phyloP scores from a whole-genome alignment of 2,888 invertebrate genomes.

The Hemistola chrysoprasaria region DNA sequence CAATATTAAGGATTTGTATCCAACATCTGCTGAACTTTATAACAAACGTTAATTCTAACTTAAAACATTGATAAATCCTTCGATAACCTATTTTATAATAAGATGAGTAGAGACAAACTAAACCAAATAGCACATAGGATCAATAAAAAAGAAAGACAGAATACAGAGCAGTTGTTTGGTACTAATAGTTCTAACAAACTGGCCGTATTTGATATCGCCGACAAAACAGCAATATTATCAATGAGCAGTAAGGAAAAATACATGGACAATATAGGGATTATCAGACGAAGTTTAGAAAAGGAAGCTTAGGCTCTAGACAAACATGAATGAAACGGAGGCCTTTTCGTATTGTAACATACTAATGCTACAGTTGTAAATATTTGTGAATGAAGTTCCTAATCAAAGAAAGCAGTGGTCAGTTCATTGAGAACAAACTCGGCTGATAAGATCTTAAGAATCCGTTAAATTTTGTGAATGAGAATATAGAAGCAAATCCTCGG shows the following conservation, averaged over 20 bases:
- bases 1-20: too few relatives aligned
- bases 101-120: too few relatives aligned
- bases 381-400: slow-evolving; percentile 57
- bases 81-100: too few relatives aligned
- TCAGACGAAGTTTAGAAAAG: slow-evolving; percentile 23
- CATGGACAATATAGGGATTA: slow-evolving; percentile 43
- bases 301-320: slow-evolving; percentile 36
- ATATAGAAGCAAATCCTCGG: not conserved
- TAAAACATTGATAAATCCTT: too few relatives aligned
- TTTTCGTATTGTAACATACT: slow-evolving; percentile 30
- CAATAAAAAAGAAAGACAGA: too few relatives aligned
- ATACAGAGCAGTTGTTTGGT: not conserved
- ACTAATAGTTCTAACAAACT: slow-evolving; percentile 7
- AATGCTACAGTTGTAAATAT: slow-evolving; percentile 67
- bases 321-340: slow-evolving; percentile 43
- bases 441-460: slow-evolving; percentile 9
- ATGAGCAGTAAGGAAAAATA: slow-evolving; percentile 36
- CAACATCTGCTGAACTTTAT: too few relatives aligned
- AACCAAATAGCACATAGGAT: too few relatives aligned
- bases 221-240: slow-evolving; percentile 38
- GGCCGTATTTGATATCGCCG: slow-evolving; percentile 24
- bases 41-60: too few relatives aligned
- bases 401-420: slow-evolving; percentile 23
- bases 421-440: slow-evolving; percentile 33
- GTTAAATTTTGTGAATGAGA: slow-evolving; percentile 4